Evolutionary conservation across 2,113 vertebrate genomes (phyloP).

Genomic region (Orientallactaga bullata): DNA sequence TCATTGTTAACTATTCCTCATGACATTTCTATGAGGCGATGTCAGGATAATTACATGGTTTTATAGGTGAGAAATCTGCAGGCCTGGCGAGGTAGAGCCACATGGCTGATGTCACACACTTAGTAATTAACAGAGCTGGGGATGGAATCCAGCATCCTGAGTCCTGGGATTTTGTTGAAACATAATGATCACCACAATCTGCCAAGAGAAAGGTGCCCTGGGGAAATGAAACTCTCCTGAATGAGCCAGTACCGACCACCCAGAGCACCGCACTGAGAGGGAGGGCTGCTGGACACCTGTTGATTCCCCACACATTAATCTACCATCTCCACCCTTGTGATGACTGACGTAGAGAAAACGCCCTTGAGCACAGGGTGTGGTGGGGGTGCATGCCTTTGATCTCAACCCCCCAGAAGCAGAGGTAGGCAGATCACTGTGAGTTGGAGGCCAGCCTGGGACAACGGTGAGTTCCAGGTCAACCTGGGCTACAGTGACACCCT

Average conservation of each 20-base stretch:
- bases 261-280: neutral
- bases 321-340: constrained; percentile 20
- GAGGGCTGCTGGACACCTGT: neutral
- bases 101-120: neutral
- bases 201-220: neutral
- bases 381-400: no score
- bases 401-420: no score
- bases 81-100: neutral
- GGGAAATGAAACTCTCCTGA: neutral
- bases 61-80: constrained; percentile 63
- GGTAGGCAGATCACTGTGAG: no score
- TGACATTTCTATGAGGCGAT: constrained; percentile 10
- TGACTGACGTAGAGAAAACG: neutral
- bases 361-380: no score
- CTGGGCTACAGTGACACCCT: no score
- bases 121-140: constrained; percentile 3
- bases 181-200: neutral
- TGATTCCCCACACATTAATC: constrained; percentile 22
- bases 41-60: constrained; percentile 29
- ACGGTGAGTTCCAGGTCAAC: no score
- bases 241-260: neutral
- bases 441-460: no score
- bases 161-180: constrained; percentile 39
- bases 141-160: constrained; percentile 1
- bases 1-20: constrained; percentile 32